These are phyloP conservation scores for Oreocharis arfaki DNA, from an alignment of 2,113 vertebrate genomes.

Conservation along the genomic window DNA sequence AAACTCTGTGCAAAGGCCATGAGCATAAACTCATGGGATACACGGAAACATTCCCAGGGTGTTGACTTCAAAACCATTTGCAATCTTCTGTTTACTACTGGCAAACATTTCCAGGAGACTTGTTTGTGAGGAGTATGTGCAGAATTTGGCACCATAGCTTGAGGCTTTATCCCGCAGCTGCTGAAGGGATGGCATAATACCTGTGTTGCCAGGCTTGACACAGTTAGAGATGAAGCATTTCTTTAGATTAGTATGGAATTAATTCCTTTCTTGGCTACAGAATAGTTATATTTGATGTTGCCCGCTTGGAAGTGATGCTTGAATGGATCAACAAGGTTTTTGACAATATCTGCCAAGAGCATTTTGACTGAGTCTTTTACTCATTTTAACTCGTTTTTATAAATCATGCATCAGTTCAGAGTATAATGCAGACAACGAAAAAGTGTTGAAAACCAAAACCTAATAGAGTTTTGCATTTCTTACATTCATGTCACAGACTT, in stretches of 20 bases:
- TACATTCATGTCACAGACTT: not conserved
- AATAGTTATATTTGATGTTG: not conserved
- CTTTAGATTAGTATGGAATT: not conserved
- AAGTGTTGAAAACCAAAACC: not conserved
- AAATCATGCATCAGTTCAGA: not conserved
- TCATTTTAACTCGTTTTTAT: not conserved
- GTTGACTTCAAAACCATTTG: not conserved
- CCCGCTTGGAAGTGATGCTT: not conserved
- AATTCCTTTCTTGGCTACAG: not conserved
- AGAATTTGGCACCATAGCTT: slow-evolving; percentile 5
- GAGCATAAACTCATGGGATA: not conserved
- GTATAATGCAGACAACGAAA: not conserved
- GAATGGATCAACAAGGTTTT: not conserved
- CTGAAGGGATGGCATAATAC: not conserved
- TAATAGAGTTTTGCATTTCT: not conserved
- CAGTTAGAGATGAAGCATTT: not conserved
- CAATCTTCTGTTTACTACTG: not conserved
- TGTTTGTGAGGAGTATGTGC: not conserved
- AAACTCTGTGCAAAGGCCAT: not conserved
- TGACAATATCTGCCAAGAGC: not conserved
- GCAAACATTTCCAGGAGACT: not conserved
- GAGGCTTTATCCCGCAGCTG: not conserved
- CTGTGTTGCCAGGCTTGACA: not conserved
- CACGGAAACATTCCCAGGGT: not conserved
- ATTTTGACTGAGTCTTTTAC: not conserved